A percentile compares a stretch with the other conserved stretches of the same genome.
phyloP scores from a whole-genome alignment of 2,888 invertebrate genomes.

The Mythimna impura region DNA sequence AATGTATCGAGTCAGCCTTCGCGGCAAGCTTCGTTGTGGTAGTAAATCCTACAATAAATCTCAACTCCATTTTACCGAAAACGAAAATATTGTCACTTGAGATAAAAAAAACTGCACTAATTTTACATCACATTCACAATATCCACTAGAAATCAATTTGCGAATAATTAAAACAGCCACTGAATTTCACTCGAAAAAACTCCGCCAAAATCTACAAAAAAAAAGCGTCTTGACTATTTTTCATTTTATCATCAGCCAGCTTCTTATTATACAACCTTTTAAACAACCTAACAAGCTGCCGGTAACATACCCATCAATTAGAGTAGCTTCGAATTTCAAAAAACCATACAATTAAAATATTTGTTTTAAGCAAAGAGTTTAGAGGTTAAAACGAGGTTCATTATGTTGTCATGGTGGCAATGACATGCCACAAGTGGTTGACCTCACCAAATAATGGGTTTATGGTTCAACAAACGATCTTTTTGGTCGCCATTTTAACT shows the following conservation, averaged over 20 bases:
- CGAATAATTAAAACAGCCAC: no score
- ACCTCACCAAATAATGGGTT: conserved; percentile 59
- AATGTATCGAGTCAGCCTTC: no score
- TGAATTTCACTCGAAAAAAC: no score
- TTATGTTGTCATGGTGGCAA: conserved; percentile 57
- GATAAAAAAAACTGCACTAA: no score
- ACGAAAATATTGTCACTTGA: no score
- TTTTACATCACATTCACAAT: no score
- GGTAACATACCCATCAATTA: not conserved
- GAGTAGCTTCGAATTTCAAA: conserved; percentile 17
- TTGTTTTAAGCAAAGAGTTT: conserved; percentile 41
- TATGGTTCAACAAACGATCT: conserved; percentile 52
- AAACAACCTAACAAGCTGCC: not conserved
- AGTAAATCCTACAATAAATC: no score
- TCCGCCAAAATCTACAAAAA: no score
- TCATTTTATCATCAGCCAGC: not conserved
- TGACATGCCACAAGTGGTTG: conserved; percentile 62
- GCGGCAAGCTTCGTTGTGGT: no score
- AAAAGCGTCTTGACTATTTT: no score
- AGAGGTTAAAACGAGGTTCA: conserved; percentile 51
- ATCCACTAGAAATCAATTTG: no score
- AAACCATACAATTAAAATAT: conserved; percentile 38
- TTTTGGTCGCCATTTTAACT: conserved; percentile 41
- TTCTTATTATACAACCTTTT: not conserved
- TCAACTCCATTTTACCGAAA: no score